Conservation (phyloP, 1,140 invertebrate species). For the Aphelenchoides besseyi region DNA sequence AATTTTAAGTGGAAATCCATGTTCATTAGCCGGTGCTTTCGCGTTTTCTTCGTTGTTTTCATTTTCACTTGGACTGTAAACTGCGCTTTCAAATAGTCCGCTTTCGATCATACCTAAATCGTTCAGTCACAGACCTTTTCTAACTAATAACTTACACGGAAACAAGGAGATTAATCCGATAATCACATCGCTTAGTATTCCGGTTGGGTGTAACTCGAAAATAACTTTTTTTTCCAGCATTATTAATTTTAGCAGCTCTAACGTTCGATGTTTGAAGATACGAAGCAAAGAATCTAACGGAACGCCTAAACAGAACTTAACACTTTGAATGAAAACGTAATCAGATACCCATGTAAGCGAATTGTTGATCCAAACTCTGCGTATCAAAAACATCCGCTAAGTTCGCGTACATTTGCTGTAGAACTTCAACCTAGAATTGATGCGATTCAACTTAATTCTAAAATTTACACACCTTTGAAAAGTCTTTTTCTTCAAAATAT, state of each 20-base stretch:
- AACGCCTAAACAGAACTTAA: slow-evolving; percentile 70
- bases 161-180: slow-evolving; percentile 83
- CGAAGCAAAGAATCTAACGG: slow-evolving; percentile 77
- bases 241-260: slow-evolving; percentile 87
- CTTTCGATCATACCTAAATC: slow-evolving; percentile 71
- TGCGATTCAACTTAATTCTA: not conserved
- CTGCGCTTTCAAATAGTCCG: slow-evolving; percentile 77
- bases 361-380: slow-evolving; percentile 36
- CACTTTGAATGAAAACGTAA: not conserved
- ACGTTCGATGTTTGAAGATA: slow-evolving; percentile 83
- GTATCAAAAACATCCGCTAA: slow-evolving; percentile 72
- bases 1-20: slow-evolving; percentile 80
- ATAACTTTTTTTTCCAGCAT: slow-evolving; percentile 79
- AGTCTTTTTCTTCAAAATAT: slow-evolving; percentile 80
- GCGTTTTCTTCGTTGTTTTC: not conserved
- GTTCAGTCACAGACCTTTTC: slow-evolving; percentile 8
- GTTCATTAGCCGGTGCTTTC: slow-evolving; percentile 67
- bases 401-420: slow-evolving; percentile 87
- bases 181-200: slow-evolving; percentile 79
- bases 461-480: slow-evolving; percentile 50
- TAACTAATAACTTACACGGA: slow-evolving; percentile 71
- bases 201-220: slow-evolving; percentile 87
- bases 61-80: slow-evolving; percentile 66
- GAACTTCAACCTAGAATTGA: slow-evolving; percentile 71
- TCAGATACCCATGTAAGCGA: slow-evolving; percentile 43